Percentiles rank a stretch among this genome's conserved stretches.
These are phyloP conservation scores for Scalopus aquaticus DNA, from an alignment of 2,113 vertebrate genomes.

Conservation along the genomic window DNA sequence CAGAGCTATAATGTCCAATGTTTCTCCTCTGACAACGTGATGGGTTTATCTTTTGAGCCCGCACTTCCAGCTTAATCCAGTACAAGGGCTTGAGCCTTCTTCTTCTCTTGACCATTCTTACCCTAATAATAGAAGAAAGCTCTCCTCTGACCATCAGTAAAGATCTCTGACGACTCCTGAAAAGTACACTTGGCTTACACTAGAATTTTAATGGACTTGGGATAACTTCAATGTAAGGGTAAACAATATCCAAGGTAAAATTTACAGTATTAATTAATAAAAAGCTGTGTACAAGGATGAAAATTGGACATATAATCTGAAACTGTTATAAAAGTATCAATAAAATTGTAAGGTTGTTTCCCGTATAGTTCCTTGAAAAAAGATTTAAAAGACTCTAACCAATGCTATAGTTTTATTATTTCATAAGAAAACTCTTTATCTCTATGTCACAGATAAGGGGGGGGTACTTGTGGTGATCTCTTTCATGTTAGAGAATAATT, in stretches of 20 bases:
- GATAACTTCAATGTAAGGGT: conserved; percentile 50
- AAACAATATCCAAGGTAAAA: conserved; percentile 33
- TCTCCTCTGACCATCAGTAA: background rate
- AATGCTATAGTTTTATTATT: conserved; percentile 39
- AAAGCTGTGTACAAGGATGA: conserved; percentile 51
- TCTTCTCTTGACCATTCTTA: background rate
- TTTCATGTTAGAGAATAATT: background rate
- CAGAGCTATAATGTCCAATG: conserved; percentile 9
- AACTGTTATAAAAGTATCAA: conserved; percentile 62
- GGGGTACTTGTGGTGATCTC: background rate
- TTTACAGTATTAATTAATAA: conserved; percentile 64
- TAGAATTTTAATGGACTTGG: conserved; percentile 38
- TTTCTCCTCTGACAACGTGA: background rate
- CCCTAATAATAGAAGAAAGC: conserved; percentile 10
- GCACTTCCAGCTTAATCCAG: background rate
- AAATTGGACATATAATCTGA: conserved; percentile 67
- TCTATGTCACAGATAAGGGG: conserved; percentile 46
- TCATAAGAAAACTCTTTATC: conserved; percentile 35
- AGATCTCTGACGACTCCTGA: background rate
- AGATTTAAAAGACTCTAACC: conserved; percentile 29
- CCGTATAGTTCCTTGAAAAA: conserved; percentile 58
- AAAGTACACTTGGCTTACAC: conserved; percentile 18
- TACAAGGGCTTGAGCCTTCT: background rate
- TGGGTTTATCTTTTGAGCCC: background rate
- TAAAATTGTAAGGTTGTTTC: conserved; percentile 60